A percentile compares a stretch with the other conserved stretches of the same genome.
Conservation (phyloP, 2,113 vertebrate species). For the Stomatorhinus ivindoensis region DNA sequence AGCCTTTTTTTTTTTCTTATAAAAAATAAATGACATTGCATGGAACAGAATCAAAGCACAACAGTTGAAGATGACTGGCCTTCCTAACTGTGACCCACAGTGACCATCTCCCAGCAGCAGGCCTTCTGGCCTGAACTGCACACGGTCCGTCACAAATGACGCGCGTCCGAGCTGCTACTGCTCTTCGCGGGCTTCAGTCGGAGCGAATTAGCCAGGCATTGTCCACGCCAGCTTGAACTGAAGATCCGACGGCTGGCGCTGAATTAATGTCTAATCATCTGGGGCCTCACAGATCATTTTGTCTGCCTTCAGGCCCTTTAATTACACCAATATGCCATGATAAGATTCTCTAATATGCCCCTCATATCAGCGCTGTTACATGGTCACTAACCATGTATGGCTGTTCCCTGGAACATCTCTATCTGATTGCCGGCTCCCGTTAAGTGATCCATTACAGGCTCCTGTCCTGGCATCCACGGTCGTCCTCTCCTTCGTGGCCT, state of each 20-base stretch:
- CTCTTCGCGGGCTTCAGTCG: neutral
- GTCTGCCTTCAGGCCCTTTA: slow-evolving; percentile 61
- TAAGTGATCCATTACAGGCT: slow-evolving; percentile 61
- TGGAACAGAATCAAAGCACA: neutral
- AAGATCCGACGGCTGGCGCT: neutral
- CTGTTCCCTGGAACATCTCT: slow-evolving; percentile 52
- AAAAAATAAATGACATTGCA: neutral
- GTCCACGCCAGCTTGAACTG: neutral
- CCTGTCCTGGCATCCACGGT: slow-evolving; percentile 37
- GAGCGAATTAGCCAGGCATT: neutral
- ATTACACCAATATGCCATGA: slow-evolving; percentile 69
- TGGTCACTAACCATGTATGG: slow-evolving; percentile 55
- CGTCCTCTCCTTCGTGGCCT: neutral
- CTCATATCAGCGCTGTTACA: slow-evolving; percentile 61
- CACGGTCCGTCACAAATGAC: neutral
- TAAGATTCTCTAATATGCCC: slow-evolving; percentile 65
- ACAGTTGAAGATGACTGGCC: neutral
- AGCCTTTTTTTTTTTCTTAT: neutral
- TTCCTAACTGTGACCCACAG: neutral
- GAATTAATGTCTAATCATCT: slow-evolving; percentile 26
- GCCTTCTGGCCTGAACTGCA: neutral
- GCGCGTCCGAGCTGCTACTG: neutral
- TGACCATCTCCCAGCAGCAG: neutral
- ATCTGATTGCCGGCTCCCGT: slow-evolving; percentile 65
- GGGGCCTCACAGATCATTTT: slow-evolving; percentile 58